A percentile compares a stretch with the other conserved stretches of the same genome.
phyloP scores from a whole-genome alignment of 2,888 invertebrate genomes.

The Hirtodrosophila confusa region DNA sequence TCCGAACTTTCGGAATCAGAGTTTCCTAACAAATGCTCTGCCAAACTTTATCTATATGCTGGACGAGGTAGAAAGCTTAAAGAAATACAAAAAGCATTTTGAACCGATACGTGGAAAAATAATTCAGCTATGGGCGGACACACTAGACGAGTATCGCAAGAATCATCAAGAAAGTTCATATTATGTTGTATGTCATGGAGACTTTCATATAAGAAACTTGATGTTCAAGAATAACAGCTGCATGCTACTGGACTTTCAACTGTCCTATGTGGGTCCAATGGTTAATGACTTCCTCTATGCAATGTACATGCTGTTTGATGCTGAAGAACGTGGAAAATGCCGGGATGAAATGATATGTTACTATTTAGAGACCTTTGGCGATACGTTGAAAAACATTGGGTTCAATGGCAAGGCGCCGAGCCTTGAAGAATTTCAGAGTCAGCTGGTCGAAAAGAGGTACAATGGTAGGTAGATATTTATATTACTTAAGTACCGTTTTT shows the following conservation, averaged over 20 bases:
- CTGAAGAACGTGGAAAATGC: slow-evolving; percentile 43
- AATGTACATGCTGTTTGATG: slow-evolving; percentile 60
- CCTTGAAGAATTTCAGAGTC: slow-evolving; percentile 48
- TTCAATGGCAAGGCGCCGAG: slow-evolving; percentile 55
- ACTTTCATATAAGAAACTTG: slow-evolving; percentile 69
- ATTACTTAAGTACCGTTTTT: not conserved
- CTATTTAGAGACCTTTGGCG: slow-evolving; percentile 54
- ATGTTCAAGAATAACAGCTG: slow-evolving; percentile 64
- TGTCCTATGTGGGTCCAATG: slow-evolving; percentile 60
- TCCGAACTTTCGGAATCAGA: slow-evolving; percentile 25
- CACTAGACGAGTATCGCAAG: slow-evolving; percentile 42
- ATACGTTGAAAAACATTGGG: slow-evolving; percentile 52
- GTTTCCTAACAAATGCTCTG: slow-evolving; percentile 48
- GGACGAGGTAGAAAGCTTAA: slow-evolving; percentile 38
- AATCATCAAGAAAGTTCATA: slow-evolving; percentile 27
- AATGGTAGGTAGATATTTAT: slow-evolving; percentile 55
- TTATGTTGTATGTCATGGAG: slow-evolving; percentile 75
- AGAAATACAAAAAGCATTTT: slow-evolving; percentile 51
- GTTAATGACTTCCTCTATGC: slow-evolving; percentile 65
- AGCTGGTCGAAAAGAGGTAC: slow-evolving; percentile 45
- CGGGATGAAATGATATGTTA: slow-evolving; percentile 57
- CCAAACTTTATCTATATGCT: slow-evolving; percentile 56
- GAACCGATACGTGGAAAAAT: slow-evolving; percentile 38
- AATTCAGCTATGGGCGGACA: slow-evolving; percentile 24
- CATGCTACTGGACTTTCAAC: slow-evolving; percentile 71